Evolutionary conservation across 2,113 vertebrate species (phyloP).

Genomic region (Dipodomys spectabilis): DNA sequence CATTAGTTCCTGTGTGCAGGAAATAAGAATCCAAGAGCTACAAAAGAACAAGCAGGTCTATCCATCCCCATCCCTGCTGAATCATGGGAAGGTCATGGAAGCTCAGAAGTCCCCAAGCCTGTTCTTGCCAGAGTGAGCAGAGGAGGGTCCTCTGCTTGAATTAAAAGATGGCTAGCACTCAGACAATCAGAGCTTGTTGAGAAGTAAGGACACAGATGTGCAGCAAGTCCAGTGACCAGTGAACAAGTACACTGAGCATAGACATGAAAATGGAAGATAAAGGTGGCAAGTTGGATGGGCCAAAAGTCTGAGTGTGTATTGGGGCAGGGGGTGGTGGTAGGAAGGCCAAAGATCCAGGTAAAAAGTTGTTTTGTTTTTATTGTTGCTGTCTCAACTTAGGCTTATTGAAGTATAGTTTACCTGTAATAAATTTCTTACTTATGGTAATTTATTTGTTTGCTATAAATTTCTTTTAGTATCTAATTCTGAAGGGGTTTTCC

Average conservation of each 20-base stretch:
- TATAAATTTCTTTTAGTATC: no score
- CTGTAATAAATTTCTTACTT: neutral
- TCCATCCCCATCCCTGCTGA: neutral
- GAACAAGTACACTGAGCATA: neutral
- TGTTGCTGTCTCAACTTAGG: neutral
- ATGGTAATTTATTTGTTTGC: neutral
- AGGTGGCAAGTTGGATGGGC: neutral
- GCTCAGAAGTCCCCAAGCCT: neutral
- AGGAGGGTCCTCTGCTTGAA: neutral
- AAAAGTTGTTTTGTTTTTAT: neutral
- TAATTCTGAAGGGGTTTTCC: neutral
- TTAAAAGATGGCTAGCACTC: neutral
- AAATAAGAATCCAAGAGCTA: neutral
- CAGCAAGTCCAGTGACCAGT: no score
- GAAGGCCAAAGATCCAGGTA: neutral
- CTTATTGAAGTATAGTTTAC: neutral
- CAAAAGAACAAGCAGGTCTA: neutral
- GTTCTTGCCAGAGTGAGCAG: neutral
- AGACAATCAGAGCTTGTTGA: neutral
- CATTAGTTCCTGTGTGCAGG: neutral
- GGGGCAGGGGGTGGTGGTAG: fast-evolving
- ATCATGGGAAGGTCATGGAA: neutral
- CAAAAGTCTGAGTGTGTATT: neutral
- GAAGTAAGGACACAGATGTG: neutral
- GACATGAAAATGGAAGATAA: neutral